phyloP scores from a whole-genome alignment of 2,113 vertebrate genomes.

The Prunella fulvescens region DNA sequence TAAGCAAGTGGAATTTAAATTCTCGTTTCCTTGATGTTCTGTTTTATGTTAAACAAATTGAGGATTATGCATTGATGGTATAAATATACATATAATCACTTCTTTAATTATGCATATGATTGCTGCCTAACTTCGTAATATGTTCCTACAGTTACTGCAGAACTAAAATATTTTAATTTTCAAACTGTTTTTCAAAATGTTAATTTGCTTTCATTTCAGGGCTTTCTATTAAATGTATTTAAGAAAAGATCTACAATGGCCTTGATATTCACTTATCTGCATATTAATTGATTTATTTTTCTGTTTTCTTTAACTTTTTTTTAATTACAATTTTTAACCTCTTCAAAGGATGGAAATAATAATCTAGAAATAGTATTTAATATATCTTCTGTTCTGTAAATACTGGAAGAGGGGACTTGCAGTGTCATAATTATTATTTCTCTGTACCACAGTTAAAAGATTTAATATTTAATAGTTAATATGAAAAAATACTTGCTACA shows the following conservation, averaged over 20 bases:
- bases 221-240: not conserved
- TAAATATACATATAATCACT: conserved; percentile 73
- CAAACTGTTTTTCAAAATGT: conserved; percentile 40
- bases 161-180: conserved; percentile 65
- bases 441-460: not conserved
- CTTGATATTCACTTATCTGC: conserved; percentile 21
- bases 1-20: conserved; percentile 61
- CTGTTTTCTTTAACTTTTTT: conserved; percentile 24
- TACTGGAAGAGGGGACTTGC: not conserved
- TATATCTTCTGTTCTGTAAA: conserved; percentile 5
- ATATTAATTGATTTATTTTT: not conserved
- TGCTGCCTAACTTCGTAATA: conserved; percentile 60
- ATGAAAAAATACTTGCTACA: not conserved
- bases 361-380: conserved; percentile 7
- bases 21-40: conserved; percentile 63
- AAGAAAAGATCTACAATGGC: not conserved
- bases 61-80: conserved; percentile 65
- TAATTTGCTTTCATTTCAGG: conserved; percentile 35
- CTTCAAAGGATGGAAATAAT: conserved; percentile 6
- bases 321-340: conserved; percentile 5
- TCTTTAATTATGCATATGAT: conserved; percentile 72
- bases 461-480: not conserved
- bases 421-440: not conserved
- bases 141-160: conserved; percentile 48
- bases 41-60: conserved; percentile 72